These are phyloP conservation scores for Acanthurus tractus DNA, from an alignment of 2,797 vertebrate species.

Conservation along the genomic window DNA sequence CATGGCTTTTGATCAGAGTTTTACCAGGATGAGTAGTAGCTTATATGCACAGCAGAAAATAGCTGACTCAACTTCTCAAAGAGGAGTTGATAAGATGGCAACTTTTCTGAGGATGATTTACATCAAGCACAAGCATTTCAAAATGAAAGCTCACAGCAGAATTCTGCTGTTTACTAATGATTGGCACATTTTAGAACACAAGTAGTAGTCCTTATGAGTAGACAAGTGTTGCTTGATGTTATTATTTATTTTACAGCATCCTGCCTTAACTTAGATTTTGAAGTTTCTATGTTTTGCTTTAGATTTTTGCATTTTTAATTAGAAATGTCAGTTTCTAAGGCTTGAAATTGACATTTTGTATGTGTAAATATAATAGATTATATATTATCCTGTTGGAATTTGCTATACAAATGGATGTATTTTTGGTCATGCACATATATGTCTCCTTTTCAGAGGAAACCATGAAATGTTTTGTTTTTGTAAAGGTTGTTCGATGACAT, in stretches of 20 bases:
- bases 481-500: neutral
- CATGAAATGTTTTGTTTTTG: neutral
- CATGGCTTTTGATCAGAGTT: conserved; percentile 36
- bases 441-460: no score
- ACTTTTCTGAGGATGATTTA: neutral
- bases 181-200: no score
- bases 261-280: neutral
- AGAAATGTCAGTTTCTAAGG: neutral
- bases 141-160: conserved; percentile 1
- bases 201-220: neutral
- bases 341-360: neutral
- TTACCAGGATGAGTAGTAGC: conserved; percentile 28
- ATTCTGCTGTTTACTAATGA: neutral
- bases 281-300: neutral
- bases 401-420: neutral
- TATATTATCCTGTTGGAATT: neutral
- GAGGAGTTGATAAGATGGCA: neutral
- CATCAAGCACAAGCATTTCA: conserved; percentile 10
- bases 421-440: no score
- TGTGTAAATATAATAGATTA: neutral
- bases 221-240: neutral
- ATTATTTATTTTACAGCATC: neutral
- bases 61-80: conserved; percentile 19
- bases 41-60: conserved; percentile 3
- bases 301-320: neutral